Evolutionary conservation across 2,113 vertebrate genomes (phyloP), one percentile per base, ranked within the genome.

Genomic region (Hymenochirus boettgeri): DNA sequence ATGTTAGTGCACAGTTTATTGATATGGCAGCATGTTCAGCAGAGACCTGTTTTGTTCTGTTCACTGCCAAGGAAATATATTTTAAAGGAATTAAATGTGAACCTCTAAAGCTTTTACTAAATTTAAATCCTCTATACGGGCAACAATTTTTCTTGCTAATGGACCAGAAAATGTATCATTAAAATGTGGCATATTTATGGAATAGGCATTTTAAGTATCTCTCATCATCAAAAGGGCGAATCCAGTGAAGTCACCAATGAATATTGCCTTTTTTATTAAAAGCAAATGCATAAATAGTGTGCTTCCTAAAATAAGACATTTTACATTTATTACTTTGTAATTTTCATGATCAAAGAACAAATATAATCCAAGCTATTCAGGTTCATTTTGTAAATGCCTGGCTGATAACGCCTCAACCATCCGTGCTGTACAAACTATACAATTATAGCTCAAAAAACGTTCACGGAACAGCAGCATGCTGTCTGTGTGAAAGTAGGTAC

Each of bases 131-230:
- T 46, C 23, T 15, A 37, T 54, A 55, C 45, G 61, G 10, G 35
- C 24, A 22, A 21, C 51, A 26, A 31, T 63, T 54, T 63, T 63
- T 45, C 61, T 35, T 31, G 35, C 50, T 63, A 54, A 63, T 63
- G 35, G 50, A 12, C 61, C 29, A 42, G 35, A 42, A 13, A 63
- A 54, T 45, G 35, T 55, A 45, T 54, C 35, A 63, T 63, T 63
- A 45, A 55, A 55, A 45, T 54, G 52, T 35, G 53, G 50, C 50
- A 63, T 55, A 55, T 54, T 63, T 55, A 54, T 17, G 53, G 35
- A 23, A 63, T 54, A 46, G 45, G 61, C 51, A 31, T 35, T 55
- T 63, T 29, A 63, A 63, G 23, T 26, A 53, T 51, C 7, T 47
- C 17, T 29, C 23, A 33, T 29, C 23, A 33, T 35, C 10, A 54